A percentile compares a stretch with the other conserved stretches of the same genome.
phyloP scores from a whole-genome alignment of 2,113 vertebrate genomes.

The Columbina picui region DNA sequence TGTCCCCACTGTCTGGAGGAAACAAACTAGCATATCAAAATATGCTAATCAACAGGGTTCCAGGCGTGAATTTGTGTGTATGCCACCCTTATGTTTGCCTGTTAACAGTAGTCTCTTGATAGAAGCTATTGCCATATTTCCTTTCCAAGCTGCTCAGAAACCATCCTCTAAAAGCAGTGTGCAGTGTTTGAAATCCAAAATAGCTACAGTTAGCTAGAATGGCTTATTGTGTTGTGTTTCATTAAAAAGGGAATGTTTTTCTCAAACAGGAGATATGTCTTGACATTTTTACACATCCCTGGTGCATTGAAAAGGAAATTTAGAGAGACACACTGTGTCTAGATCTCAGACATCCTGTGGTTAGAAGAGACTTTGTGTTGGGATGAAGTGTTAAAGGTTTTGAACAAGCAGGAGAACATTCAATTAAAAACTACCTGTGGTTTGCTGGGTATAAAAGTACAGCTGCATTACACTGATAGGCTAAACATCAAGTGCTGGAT shows the following conservation, averaged over 20 bases:
- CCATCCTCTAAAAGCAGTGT: background rate
- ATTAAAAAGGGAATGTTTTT: background rate
- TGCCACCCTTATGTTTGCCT: background rate
- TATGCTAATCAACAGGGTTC: background rate
- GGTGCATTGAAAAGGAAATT: background rate
- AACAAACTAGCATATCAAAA: background rate
- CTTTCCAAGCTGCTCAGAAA: background rate
- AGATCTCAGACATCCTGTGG: background rate
- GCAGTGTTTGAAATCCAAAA: background rate
- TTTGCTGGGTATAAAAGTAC: background rate
- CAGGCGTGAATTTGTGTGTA: background rate
- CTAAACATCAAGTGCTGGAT: background rate
- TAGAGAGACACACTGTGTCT: background rate
- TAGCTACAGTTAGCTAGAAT: background rate
- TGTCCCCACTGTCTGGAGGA: background rate
- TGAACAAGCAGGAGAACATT: background rate
- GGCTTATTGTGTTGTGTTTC: background rate
- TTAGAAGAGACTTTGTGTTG: background rate
- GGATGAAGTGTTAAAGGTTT: background rate
- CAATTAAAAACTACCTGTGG: conserved; percentile 34
- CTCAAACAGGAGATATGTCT: background rate
- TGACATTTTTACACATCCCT: background rate
- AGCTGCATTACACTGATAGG: background rate
- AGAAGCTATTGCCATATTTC: background rate
- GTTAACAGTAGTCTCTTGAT: background rate